Evolutionary conservation across 2,797 vertebrate genomes (phyloP), one percentile per base, ranked within the genome.

Genomic region (Chromobotia macracanthus): DNA sequence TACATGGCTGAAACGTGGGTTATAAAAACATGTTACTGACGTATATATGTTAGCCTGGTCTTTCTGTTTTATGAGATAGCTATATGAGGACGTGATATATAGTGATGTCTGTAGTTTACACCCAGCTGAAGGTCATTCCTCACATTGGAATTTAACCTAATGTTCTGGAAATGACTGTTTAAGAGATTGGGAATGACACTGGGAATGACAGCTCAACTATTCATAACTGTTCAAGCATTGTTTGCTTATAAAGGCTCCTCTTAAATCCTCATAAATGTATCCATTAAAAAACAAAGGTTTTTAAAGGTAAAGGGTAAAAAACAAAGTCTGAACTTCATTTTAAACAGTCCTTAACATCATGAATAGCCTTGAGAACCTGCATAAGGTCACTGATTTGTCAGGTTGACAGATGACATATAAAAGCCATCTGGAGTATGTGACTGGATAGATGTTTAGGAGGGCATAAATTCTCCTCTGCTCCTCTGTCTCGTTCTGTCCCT

Each of bases 11-110:
- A 13, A 21, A 12, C 18, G 63, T 31, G 12, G 18, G 7, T 64
- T 55, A 56, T 67, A 3, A 67, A 38, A 13, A 64, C 31, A 46
- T n/a, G 11, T 67, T 46, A 2, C 64, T 68, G 51, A 15, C 41
- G 65, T 55, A 46, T 31, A 13, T 46, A 51, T 70, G 48, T 31
- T 75, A 65, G 51, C 35, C 68, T 50, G 3, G 69, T 46, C 68
- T 68, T 63, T 41, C 15, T 21, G 68, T 68, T 80, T 83, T 68
- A 80, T 72, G 55, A 64, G 35, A 64, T 64, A 73, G 78, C 25
- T 48, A 61, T 50, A 53, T 65, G 11, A 53, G 60, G 10, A 56
- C 46, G 15, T 56, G 50, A 69, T 71, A 25, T 79, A 58, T 75
- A 41, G 35, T 55, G 46, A 69, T 51, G 23, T 73, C 53, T 69